These are phyloP conservation scores for Paradisaea rubra DNA, from an alignment of 2,113 vertebrate genomes.

Conservation along the genomic window DNA sequence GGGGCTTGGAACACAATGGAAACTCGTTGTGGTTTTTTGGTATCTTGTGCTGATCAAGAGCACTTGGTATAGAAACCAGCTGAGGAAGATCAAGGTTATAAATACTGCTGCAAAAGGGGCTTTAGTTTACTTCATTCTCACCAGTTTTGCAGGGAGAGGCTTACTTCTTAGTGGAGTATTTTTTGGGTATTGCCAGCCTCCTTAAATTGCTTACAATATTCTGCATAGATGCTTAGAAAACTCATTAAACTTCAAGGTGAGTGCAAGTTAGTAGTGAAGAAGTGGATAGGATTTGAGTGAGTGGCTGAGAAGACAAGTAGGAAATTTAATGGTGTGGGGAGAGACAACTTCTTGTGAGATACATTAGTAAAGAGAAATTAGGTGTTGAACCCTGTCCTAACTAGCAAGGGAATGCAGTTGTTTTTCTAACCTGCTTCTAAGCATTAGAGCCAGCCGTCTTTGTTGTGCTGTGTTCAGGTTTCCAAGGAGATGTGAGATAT, in stretches of 20 bases:
- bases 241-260: background rate
- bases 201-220: background rate
- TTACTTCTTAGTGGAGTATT: background rate
- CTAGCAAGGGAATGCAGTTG: background rate
- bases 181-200: background rate
- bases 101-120: background rate
- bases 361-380: background rate
- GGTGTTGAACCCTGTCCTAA: background rate
- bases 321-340: background rate
- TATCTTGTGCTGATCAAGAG: background rate
- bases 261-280: background rate
- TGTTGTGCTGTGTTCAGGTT: slow-evolving; percentile 25
- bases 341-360: background rate
- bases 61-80: background rate
- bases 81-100: background rate
- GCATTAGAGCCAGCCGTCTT: background rate
- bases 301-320: background rate
- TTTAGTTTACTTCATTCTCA: background rate
- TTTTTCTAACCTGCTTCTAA: background rate
- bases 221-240: background rate
- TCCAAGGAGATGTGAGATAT: slow-evolving; percentile 45
- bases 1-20: background rate
- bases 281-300: background rate
- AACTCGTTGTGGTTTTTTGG: no score
- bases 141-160: background rate